Conservation (phyloP, 1,140 invertebrate species). For the Coptotermes formosanus region DNA sequence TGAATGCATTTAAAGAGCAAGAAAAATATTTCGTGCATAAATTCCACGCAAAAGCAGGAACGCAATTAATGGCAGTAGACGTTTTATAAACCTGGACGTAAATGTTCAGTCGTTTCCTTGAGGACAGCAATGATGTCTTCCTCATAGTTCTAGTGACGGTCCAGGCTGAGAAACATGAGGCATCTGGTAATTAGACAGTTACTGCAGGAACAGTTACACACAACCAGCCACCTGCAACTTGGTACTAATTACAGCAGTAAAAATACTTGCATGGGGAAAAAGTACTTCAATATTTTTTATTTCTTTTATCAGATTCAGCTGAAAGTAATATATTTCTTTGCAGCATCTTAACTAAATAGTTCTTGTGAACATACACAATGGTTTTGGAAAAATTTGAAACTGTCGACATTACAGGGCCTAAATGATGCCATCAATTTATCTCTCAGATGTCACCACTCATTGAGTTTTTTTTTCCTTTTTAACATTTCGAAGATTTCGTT, state of each 20-base stretch:
- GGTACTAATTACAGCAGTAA: background rate
- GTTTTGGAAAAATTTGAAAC: background rate
- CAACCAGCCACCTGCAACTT: background rate
- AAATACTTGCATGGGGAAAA: background rate
- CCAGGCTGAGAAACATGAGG: background rate
- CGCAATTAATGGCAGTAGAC: background rate
- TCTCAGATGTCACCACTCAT: background rate
- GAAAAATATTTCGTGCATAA: background rate
- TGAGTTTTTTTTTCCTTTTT: background rate
- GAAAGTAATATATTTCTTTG: background rate
- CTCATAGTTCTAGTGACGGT: background rate
- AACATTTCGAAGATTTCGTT: background rate
- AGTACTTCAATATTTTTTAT: background rate
- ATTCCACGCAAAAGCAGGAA: background rate
- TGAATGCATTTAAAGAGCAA: background rate
- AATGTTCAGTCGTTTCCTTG: background rate
- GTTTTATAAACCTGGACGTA: background rate
- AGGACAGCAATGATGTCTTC: background rate
- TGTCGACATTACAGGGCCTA: background rate
- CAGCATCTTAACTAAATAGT: background rate
- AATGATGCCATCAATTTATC: background rate
- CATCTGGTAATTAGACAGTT: background rate
- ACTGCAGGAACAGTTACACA: background rate
- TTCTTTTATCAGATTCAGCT: background rate
- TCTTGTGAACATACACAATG: background rate